Base-by-base conservation (phyloP, 2,113 vertebrate genomes). In the Myiagra hebetior region DNA sequence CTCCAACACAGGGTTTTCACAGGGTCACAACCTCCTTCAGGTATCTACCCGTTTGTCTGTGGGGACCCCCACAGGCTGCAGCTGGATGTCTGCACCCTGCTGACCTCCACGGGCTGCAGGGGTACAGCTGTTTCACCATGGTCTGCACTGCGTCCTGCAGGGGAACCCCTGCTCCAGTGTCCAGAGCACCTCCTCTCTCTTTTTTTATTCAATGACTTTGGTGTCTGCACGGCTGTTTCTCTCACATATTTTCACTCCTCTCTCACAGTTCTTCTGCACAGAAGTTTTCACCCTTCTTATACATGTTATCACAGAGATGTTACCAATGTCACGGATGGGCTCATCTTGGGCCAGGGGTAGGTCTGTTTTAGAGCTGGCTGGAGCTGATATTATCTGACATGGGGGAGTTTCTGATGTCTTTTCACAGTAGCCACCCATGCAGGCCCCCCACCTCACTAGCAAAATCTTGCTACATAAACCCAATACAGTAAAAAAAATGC, bases 121-220 rank as follows among this genome's bases (percentile, higher is more conserved):
- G 15, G 9, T 2, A 47, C 15, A 59, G 3, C 10, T 56, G 4
- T 14, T 3, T 63, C 33, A 22, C 12, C 16, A 8, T 3, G 11
- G 22, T 18, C 53, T 62, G 27, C 11, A 28, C 5, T 16, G 35
- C 0, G 0, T 26, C 10, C 39, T 83, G 39, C 39, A 65, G 30
- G 15, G 15, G 8, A 65, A 47, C 30, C n/a, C 10, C 37, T 37
- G 6, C 20, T 62, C 14, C 0, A 0, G 4, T 0, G 2, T 21
- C 22, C 30, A 9, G 7, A 56, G 10, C 6, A 68, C 19, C 4
- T 37, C 19, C 22, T 47, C 2, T 28, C 9, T 1, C 3, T 33
- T 9, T 33, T 83, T 44, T 27, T n/a, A n/a, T 52, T 7, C 20
- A 23, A 31, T 47, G 10, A 24, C 9, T 5, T 41, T 23, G 22